Evolutionary conservation across 1,140 invertebrate species (phyloP).

Genomic region (Druon quercuslanigerum): DNA sequence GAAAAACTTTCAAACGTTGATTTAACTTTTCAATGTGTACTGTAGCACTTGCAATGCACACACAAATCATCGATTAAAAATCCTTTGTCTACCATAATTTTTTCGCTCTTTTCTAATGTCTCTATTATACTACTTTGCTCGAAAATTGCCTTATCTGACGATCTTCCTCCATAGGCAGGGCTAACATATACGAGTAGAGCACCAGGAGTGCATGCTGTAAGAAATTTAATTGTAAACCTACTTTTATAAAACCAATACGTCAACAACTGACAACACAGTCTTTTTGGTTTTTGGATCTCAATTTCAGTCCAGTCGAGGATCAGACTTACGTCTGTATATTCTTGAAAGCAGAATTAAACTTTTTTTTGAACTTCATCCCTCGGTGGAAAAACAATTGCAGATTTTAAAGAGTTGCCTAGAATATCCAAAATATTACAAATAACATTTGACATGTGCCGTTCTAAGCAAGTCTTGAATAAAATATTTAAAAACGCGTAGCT

Average conservation of each 20-base stretch:
- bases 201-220: conserved; percentile 50
- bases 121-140: conserved; percentile 42
- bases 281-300: conserved; percentile 38
- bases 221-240: conserved; percentile 52
- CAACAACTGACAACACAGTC: conserved; percentile 37
- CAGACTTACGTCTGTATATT: conserved; percentile 18
- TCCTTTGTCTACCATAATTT: too few species aligned
- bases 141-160: conserved; percentile 57
- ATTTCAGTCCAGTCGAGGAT: too few species aligned
- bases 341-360: conserved; percentile 30
- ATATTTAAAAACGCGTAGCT: too few species aligned
- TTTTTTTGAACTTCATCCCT: conserved; percentile 29
- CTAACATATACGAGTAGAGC: conserved; percentile 56
- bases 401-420: background rate
- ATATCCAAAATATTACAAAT: too few species aligned
- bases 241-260: conserved; percentile 58
- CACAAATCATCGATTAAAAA: conserved; percentile 55
- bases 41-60: conserved; percentile 48
- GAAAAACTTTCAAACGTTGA: conserved; percentile 58
- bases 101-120: conserved; percentile 29
- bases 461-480: too few species aligned
- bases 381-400: conserved; percentile 7
- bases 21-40: conserved; percentile 50
- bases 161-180: conserved; percentile 51
- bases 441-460: too few species aligned